These are phyloP conservation scores for Huso huso DNA, from an alignment of 2,797 vertebrate genomes.

Conservation along the genomic window DNA sequence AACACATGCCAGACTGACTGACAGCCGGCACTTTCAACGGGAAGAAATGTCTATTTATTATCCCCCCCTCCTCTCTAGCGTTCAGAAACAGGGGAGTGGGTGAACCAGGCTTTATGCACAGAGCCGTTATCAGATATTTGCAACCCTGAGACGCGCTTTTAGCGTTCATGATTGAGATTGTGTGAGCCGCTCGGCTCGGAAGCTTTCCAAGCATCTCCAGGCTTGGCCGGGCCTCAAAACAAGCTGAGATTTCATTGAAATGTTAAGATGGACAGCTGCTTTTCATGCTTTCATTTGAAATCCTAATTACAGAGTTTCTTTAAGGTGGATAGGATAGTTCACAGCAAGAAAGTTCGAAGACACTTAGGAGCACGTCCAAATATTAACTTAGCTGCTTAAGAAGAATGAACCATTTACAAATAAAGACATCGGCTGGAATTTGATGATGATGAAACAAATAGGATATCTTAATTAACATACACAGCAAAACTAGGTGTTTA, in stretches of 20 bases:
- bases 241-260: constrained; percentile 33
- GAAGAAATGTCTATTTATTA: constrained; percentile 29
- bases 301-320: constrained; percentile 38
- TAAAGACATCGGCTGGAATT: constrained; percentile 14
- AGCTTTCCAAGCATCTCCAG: constrained; percentile 16
- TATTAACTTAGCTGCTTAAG: too few relatives aligned
- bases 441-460: constrained; percentile 12
- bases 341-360: constrained; percentile 32
- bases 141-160: constrained; percentile 21
- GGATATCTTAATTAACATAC: constrained; percentile 15
- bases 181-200: constrained; percentile 46
- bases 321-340: constrained; percentile 34
- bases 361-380: too few relatives aligned
- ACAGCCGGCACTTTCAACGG: constrained; percentile 35
- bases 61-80: constrained; percentile 16
- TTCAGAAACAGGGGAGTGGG: constrained; percentile 18
- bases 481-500: too few relatives aligned
- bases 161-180: constrained; percentile 19
- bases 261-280: constrained; percentile 30
- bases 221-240: constrained; percentile 25
- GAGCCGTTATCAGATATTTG: constrained; percentile 27
- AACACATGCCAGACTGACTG: constrained; percentile 34
- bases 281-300: constrained; percentile 14
- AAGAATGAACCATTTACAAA: background rate
- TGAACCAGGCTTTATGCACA: constrained; percentile 22